Evolutionary conservation across 2,888 invertebrate genomes (phyloP), one percentile per base, ranked within the genome.

Genomic region (Ganaspis brasiliensis): DNA sequence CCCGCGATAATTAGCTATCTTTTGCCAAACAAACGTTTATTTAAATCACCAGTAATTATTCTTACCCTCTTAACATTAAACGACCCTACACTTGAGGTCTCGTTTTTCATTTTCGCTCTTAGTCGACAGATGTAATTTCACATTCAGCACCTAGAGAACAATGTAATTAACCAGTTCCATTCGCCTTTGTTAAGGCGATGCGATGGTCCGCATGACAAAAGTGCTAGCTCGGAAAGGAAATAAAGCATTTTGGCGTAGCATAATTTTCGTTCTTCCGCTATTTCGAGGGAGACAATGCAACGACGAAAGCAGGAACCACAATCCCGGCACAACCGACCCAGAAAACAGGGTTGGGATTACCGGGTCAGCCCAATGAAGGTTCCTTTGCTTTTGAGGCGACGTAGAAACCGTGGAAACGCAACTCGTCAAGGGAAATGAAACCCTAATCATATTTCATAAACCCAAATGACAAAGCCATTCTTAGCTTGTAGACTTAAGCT

Each of bases 291-390:
- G 74, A 78, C 76, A 81, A 81, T 79, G 75, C 73, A 55, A 57
- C 72, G 72, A 37, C 77, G 67, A 78, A 71, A 78, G 75, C 74
- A 71, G 63, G 71, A 63, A 72, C 56, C 72, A 56, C 72, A 56
- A 59, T 59, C 84, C 79, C 82, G 81, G 82, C 82, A 83, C 84
- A 83, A 86, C 82, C 84, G 83, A 85, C 83, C 81, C 82, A 83
- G 82, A 79, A 83, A 85, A 81, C 82, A 84, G 81, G 82, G 72
- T 78, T 76, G 84, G 80, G 82, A 85, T 85, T 85, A 82, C 80
- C 79, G 61, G 81, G 63, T n/a, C 24, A 67, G 24, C 1, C 63
- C 63, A 45, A 67, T 40, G 40, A 63, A 45, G 40, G 56, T 21
- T 10, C 56, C 56, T 56, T 24, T 56, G 56, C 56, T 56, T 56